Conservation (phyloP, 2,888 invertebrate genomes). For the Drymonia ruficornis region DNA sequence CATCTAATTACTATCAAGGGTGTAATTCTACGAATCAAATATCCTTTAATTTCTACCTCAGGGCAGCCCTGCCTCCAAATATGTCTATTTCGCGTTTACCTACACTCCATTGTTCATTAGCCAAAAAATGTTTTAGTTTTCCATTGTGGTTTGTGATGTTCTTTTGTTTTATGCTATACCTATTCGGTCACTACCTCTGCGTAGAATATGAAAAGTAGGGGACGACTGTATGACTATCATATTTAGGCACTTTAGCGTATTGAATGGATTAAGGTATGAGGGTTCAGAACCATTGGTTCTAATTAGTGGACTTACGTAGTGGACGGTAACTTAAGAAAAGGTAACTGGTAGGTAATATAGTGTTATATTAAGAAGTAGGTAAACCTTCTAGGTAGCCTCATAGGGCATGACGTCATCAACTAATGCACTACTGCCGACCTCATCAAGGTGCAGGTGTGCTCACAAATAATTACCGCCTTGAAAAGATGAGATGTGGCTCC, state of each 20-base stretch:
- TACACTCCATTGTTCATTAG: slow-evolving; percentile 71
- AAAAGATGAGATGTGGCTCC: slow-evolving; percentile 68
- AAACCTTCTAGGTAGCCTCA: background rate
- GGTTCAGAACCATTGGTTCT: no score
- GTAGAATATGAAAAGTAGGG: slow-evolving; percentile 49
- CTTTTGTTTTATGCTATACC: slow-evolving; percentile 78
- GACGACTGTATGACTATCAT: slow-evolving; percentile 43
- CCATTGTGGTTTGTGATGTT: slow-evolving; percentile 77
- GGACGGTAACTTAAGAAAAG: no score
- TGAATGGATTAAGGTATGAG: no score
- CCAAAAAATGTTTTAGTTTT: slow-evolving; percentile 74
- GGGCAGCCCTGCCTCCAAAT: slow-evolving; percentile 64
- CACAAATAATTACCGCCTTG: slow-evolving; percentile 70
- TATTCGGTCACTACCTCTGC: slow-evolving; percentile 51
- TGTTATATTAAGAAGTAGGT: no score
- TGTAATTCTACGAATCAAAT: no score
- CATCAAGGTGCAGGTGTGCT: slow-evolving; percentile 57
- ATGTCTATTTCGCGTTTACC: slow-evolving; percentile 72
- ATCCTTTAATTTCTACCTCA: background rate
- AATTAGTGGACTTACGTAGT: no score
- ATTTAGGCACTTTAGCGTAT: background rate
- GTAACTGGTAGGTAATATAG: no score
- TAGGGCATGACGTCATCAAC: slow-evolving; percentile 71
- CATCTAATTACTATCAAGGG: no score
- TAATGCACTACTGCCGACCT: slow-evolving; percentile 75